A percentile compares a stretch with the other conserved stretches of the same genome.
These are phyloP conservation scores for Phalloptychus januarius DNA, from an alignment of 2,797 vertebrate species.

Conservation along the genomic window DNA sequence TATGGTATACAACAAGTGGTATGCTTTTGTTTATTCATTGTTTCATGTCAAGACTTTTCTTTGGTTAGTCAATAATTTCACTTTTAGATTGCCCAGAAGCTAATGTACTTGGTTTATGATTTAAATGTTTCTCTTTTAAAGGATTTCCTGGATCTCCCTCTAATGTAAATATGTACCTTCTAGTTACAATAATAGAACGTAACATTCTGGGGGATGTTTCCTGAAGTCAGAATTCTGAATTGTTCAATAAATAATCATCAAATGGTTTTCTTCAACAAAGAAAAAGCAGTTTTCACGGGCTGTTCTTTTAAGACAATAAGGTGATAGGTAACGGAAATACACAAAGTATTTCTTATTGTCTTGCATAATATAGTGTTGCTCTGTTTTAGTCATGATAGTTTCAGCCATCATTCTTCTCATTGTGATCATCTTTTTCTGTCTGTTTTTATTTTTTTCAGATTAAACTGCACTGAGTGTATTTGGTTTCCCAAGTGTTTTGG, in stretches of 20 bases:
- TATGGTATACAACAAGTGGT: no score
- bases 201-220: not conserved
- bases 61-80: no score
- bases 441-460: not conserved
- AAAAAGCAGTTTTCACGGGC: not conserved
- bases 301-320: not conserved
- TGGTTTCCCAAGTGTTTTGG: slow-evolving; percentile 18
- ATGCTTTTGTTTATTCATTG: no score
- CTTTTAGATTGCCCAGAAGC: no score
- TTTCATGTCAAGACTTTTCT: no score
- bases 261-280: not conserved
- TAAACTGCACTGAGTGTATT: not conserved
- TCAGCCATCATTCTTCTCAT: not conserved
- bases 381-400: not conserved
- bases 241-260: not conserved
- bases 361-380: not conserved
- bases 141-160: no score
- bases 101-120: not conserved
- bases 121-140: not conserved
- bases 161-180: not conserved
- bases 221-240: not conserved
- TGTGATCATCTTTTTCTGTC: not conserved
- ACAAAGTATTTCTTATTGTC: not conserved
- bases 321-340: not conserved
- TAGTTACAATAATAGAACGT: not conserved